Conservation (phyloP, 2,113 vertebrate species). For the Fregetta grallaria region DNA sequence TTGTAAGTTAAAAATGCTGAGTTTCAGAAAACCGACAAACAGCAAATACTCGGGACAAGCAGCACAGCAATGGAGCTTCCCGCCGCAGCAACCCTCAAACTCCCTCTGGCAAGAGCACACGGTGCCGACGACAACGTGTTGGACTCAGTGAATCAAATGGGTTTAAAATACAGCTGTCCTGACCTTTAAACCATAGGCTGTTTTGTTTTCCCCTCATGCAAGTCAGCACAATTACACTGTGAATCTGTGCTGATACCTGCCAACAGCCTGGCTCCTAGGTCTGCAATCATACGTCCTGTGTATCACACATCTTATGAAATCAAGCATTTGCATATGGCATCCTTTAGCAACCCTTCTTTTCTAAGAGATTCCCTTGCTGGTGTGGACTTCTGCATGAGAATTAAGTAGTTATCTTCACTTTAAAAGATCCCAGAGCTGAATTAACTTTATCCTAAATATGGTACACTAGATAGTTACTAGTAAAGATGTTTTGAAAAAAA, state of each 20-base stretch:
- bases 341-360: neutral
- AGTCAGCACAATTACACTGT: neutral
- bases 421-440: neutral
- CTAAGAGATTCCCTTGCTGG: neutral
- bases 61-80: neutral
- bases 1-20: neutral
- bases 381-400: neutral
- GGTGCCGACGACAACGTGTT: rapidly evolving
- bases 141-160: neutral
- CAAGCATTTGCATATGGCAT: neutral
- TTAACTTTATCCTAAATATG: neutral
- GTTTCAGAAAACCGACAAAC: neutral
- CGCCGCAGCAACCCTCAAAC: rapidly evolving
- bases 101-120: neutral
- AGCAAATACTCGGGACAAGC: neutral
- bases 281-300: neutral
- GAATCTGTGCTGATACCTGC: neutral
- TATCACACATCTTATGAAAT: neutral
- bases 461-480: neutral
- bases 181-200: neutral
- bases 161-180: neutral
- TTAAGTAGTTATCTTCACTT: neutral
- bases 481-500: neutral
- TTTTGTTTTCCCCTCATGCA: neutral
- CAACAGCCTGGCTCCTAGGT: neutral